These are phyloP conservation scores for Hippocampus abdominalis DNA, from an alignment of 2,113 vertebrate genomes.

Conservation along the genomic window DNA sequence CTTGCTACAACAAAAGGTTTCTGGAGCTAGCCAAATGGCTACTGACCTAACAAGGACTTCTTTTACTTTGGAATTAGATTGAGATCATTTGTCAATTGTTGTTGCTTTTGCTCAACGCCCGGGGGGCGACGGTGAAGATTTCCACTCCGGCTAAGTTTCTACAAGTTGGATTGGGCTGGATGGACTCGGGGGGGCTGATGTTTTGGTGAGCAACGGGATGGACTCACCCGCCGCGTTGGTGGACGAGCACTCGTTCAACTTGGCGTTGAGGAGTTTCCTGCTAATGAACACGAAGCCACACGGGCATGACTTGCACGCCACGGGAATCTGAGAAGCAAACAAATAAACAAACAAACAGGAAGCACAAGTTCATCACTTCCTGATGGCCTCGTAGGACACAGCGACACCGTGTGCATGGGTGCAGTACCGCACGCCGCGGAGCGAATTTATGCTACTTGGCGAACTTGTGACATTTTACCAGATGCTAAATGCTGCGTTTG, in stretches of 20 bases:
- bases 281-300: constrained; percentile 98
- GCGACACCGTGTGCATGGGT: not conserved
- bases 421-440: not conserved
- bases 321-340: constrained; percentile 80
- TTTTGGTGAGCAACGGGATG: not conserved
- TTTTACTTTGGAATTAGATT: not conserved
- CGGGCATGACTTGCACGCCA: constrained; percentile 95
- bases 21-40: not conserved
- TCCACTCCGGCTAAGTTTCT: no score
- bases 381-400: not conserved
- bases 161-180: no score
- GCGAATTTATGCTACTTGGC: not conserved
- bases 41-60: not conserved
- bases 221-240: constrained; percentile 75
- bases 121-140: no score
- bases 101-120: no score
- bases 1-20: not conserved
- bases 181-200: not conserved
- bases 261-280: constrained; percentile 92
- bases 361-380: not conserved
- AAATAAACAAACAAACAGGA: constrained; percentile 27
- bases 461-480: not conserved
- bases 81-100: no score
- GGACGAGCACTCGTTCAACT: constrained; percentile 81
- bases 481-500: not conserved